These are phyloP conservation scores for Malacosoma neustria DNA, from an alignment of 2,888 invertebrate species.

Conservation along the genomic window DNA sequence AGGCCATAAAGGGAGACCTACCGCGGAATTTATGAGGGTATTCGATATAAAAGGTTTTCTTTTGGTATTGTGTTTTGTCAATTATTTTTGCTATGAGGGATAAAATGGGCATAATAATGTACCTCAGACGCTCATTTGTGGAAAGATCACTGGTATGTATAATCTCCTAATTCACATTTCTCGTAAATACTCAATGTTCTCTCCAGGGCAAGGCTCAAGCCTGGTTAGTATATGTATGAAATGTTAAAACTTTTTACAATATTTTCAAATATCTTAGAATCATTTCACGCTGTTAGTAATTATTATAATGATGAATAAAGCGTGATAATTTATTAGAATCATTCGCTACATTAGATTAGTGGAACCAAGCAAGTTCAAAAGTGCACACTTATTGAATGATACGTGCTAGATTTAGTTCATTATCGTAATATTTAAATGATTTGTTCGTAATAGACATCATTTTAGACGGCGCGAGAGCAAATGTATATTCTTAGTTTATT, in stretches of 20 bases:
- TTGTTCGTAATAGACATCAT: conserved; percentile 20
- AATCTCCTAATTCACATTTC: no score
- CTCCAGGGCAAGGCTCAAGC: no score
- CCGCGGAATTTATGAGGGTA: conserved; percentile 25
- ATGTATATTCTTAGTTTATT: conserved; percentile 36
- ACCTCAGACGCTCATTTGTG: no score
- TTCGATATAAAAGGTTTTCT: conserved; percentile 4
- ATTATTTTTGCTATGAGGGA: conserved; percentile 10
- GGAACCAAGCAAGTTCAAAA: conserved; percentile 37
- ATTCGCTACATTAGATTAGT: conserved; percentile 11
- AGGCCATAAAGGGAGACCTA: conserved; percentile 19
- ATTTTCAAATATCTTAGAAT: no score
- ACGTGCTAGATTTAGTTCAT: conserved; percentile 28
- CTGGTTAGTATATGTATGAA: no score
- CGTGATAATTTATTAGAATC: no score
- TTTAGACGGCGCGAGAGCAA: conserved; percentile 13
- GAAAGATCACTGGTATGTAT: no score
- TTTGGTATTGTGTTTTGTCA: conserved; percentile 8
- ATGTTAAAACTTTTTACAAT: no score
- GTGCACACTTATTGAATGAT: conserved; percentile 31
- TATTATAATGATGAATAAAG: no score
- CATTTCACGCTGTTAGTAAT: no score
- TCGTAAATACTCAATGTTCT: no score
- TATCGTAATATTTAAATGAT: conserved; percentile 31
- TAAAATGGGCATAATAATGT: background rate